Evolutionary conservation across 2,113 vertebrate genomes (phyloP), one percentile per base, ranked within the genome.

Genomic region (Atrichornis clamosus): DNA sequence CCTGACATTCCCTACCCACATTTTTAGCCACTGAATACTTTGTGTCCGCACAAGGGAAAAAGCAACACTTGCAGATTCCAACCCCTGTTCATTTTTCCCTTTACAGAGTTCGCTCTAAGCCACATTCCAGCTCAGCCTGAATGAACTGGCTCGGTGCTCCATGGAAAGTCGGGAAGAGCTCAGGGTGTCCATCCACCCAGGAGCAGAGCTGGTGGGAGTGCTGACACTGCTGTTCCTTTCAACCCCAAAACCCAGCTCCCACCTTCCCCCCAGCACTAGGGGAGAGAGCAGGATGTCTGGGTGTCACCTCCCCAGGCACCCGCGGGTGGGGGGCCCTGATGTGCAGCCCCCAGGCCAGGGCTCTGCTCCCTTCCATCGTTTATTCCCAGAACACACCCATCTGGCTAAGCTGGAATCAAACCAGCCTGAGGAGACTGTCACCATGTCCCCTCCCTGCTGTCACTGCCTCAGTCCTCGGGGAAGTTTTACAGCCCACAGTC

Each of bases 1-100:
- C 95, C 89, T 92, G 81, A 75, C 94, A 95, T 95, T 95, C 91
- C 91, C 73, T 95, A 56, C 94, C 89, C 94, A 95, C 95, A 89
- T 77, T 78, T 95, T 84, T 33, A 95, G 69, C 91, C 80, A 47
- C 81, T 44, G 74, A 87, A 68, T 44, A 23, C 67, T 93, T 65
- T 10, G 53, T 50, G 85, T 28, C 68, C 26, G 41, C 75, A 65
- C 72, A 35, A 86, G 73, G 73, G 69, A 75, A 97, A 95, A 89
- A 70, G 89, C 91, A 67, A 30, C 65, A 37, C 37, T 16, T 53
- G 89, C 84, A 73, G 87, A 95, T 94, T 94, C 93, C 53, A 4
- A 41, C 15, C 46, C 77, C 91, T 70, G 47, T 84, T 33, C 3
- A 16, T 47, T 63, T 86, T 50, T 24, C 75, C 30, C 55, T 64